These are phyloP conservation scores for Strigamia maritima DNA, from an alignment of 2,888 invertebrate species.

Conservation along the genomic window DNA sequence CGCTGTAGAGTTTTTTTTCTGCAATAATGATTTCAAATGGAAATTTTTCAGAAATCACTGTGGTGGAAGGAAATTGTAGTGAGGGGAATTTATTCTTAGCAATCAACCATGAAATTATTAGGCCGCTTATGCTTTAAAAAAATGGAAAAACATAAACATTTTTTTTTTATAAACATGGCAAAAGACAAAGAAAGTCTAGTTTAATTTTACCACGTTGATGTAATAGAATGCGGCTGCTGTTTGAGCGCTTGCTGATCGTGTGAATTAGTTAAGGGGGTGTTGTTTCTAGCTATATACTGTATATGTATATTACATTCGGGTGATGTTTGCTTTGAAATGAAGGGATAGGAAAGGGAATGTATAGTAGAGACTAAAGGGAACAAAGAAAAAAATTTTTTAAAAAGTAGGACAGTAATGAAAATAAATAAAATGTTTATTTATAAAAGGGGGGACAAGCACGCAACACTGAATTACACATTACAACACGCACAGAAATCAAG, in stretches of 20 bases:
- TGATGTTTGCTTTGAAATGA: too few species aligned
- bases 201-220: not conserved
- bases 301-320: too few species aligned
- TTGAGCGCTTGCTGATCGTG: not conserved
- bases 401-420: too few species aligned
- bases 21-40: constrained; percentile 25
- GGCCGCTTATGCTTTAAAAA: constrained; percentile 12
- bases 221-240: not conserved
- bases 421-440: too few species aligned
- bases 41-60: constrained; percentile 12
- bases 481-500: too few species aligned
- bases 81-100: constrained; percentile 9
- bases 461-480: too few species aligned
- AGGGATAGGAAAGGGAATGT: too few species aligned
- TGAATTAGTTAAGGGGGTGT: not conserved
- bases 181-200: not conserved
- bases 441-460: too few species aligned
- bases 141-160: not conserved
- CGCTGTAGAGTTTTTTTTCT: constrained; percentile 14
- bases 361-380: too few species aligned
- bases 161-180: not conserved
- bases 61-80: not conserved
- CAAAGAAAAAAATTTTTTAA: too few species aligned
- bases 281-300: not conserved
- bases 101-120: constrained; percentile 26